Evolutionary conservation across 2,888 invertebrate species (phyloP).

Genomic region (Dolichopus griseipennis): DNA sequence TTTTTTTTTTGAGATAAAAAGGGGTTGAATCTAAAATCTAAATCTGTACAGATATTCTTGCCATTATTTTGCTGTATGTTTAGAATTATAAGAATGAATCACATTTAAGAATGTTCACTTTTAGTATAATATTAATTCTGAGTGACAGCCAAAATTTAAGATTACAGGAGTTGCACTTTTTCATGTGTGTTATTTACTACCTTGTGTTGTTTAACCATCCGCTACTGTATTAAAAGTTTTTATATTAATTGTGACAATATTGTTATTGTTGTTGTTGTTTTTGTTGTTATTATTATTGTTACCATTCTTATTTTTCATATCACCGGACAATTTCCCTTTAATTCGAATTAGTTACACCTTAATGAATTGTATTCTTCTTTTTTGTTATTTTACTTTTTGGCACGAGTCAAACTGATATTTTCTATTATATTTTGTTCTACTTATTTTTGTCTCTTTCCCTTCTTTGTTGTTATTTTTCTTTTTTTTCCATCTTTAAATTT

Average conservation of each 20-base stretch:
- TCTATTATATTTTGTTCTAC: too few relatives aligned
- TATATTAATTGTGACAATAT: too few relatives aligned
- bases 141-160: neutral
- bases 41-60: too few relatives aligned
- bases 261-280: neutral
- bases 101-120: too few relatives aligned
- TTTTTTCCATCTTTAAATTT: too few relatives aligned
- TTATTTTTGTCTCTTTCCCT: too few relatives aligned
- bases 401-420: neutral
- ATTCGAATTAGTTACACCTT: slow-evolving; percentile 4
- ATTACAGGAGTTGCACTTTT: neutral
- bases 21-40: neutral
- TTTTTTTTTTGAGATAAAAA: neutral
- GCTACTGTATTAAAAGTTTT: too few relatives aligned
- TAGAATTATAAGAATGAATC: too few relatives aligned
- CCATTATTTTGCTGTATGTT: too few relatives aligned
- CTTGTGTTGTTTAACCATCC: neutral
- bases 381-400: neutral
- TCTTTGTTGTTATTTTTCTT: too few relatives aligned
- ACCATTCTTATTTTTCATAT: neutral
- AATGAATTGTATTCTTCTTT: neutral
- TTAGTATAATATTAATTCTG: neutral
- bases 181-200: neutral
- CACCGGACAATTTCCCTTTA: neutral
- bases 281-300: too few relatives aligned